A percentile compares a stretch with the other conserved stretches of the same genome.
Evolutionary conservation across 2,797 vertebrate species (phyloP).

Genomic region (Halcyon chelicuti): DNA sequence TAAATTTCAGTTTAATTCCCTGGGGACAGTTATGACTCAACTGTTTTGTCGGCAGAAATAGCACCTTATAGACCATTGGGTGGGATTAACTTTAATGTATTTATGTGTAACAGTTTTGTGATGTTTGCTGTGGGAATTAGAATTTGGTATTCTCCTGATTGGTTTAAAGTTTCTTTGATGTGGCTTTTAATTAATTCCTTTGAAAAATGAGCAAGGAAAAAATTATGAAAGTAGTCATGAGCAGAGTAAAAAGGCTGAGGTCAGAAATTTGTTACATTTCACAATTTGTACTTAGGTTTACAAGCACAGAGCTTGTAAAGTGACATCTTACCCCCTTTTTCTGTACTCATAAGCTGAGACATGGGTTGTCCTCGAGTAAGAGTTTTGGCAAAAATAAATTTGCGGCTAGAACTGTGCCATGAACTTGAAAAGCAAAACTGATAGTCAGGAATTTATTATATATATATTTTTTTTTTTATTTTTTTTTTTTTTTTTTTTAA

Average conservation of each 20-base stretch:
- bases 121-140: neutral
- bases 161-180: neutral
- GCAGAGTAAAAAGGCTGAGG: neutral
- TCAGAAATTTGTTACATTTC: neutral
- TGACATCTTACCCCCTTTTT: neutral
- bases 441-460: neutral
- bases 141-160: neutral
- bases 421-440: neutral
- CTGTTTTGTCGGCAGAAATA: neutral
- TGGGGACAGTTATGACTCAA: neutral
- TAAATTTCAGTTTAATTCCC: neutral
- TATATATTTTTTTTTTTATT: too few species aligned
- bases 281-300: neutral
- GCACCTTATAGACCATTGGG: neutral
- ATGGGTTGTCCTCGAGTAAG: neutral
- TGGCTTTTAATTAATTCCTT: neutral
- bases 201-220: neutral
- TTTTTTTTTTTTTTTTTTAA: neutral
- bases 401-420: neutral
- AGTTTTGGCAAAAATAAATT: neutral
- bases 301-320: neutral
- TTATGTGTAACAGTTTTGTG: slow-evolving; percentile 2
- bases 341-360: neutral
- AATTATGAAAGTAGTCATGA: neutral
- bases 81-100: neutral